Evolutionary conservation across 2,113 vertebrate species (phyloP).

Genomic region (Dascyllus trimaculatus): DNA sequence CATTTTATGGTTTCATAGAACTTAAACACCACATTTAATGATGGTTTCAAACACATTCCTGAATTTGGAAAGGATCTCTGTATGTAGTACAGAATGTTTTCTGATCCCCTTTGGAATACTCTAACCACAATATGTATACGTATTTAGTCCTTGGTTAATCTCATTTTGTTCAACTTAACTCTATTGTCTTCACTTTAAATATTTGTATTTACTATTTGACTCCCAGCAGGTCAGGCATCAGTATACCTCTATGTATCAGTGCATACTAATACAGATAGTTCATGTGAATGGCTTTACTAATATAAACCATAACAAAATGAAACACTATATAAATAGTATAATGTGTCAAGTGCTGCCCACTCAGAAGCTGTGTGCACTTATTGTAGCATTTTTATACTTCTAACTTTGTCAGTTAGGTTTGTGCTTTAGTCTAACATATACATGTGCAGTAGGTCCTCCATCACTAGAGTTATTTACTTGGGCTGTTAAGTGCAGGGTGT

Average conservation of each 20-base stretch:
- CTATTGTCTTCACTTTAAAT: not conserved
- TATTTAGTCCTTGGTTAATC: not conserved
- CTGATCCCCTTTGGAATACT: not conserved
- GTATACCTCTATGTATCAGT: conserved; percentile 71
- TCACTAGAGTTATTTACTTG: conserved; percentile 22
- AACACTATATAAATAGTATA: conserved; percentile 57
- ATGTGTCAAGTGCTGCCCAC: conserved; percentile 65
- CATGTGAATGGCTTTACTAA: conserved; percentile 63
- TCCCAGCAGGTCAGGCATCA: conserved; percentile 46
- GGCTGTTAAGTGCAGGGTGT: conserved; percentile 19
- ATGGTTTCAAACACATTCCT: not conserved
- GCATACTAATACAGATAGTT: conserved; percentile 63
- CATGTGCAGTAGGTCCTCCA: conserved; percentile 9
- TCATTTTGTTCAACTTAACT: conserved; percentile 6
- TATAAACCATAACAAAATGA: conserved; percentile 47
- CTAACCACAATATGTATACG: not conserved
- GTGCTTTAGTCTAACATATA: conserved; percentile 55
- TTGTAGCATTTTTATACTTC: conserved; percentile 80
- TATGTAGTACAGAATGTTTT: not conserved
- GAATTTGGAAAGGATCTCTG: not conserved
- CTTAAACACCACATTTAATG: not conserved
- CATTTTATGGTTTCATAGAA: conserved; percentile 2
- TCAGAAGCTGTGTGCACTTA: conserved; percentile 64
- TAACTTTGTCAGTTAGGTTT: conserved; percentile 52
- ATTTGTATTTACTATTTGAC: conserved; percentile 60